Evolutionary conservation across 2,888 invertebrate genomes (phyloP), one percentile per base, ranked within the genome.

Genomic region (Megamerina dolium): DNA sequence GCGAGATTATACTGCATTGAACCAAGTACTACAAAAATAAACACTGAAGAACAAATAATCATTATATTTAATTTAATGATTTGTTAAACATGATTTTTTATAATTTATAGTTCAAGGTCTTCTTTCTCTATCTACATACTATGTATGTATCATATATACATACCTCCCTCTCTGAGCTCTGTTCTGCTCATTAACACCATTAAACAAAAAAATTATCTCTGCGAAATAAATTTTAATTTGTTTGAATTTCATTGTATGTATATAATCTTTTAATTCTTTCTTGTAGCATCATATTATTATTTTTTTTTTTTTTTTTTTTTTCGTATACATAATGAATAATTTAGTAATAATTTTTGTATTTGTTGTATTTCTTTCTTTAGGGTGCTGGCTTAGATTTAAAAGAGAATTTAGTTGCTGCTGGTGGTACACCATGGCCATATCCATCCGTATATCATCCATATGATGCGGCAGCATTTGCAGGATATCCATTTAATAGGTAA

Each of bases 401-500:
- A 73, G 91, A 91, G 73, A 90, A 89, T 69, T 74, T 91, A 53
- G 86, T 87, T 38, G 87, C 86, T 38, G n/a, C n/a, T 23, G 76
- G 76, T 39, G 87, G 83, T 43, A 85, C 88, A 46, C 82, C 85
- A 46, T 91, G 91, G 91, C 89, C 89, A 55, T 91, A 91, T 73
- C 87, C 90, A 43, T 83, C 89, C 32, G 87, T 91, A 53, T 92
- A 92, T 74, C 92, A 93, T 73, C 91, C 92, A 39, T 93, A 93
- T 74, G 93, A 94, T 64, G 86, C 90, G 48, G 87, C 90, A 46
- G 87, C 90, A 46, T 88, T 93, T 69, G 88, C 89, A 49, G 88
- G 89, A 59, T 93, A 94, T 77, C 90, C 92, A 54, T 94, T 93
- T 76, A 91, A 90, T 75, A 90, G 91, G 92, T 92, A 76, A 90